Evolutionary conservation across 2,888 invertebrate species (phyloP), one percentile per base, ranked within the genome.

Genomic region (Scotopteryx bipunctaria): DNA sequence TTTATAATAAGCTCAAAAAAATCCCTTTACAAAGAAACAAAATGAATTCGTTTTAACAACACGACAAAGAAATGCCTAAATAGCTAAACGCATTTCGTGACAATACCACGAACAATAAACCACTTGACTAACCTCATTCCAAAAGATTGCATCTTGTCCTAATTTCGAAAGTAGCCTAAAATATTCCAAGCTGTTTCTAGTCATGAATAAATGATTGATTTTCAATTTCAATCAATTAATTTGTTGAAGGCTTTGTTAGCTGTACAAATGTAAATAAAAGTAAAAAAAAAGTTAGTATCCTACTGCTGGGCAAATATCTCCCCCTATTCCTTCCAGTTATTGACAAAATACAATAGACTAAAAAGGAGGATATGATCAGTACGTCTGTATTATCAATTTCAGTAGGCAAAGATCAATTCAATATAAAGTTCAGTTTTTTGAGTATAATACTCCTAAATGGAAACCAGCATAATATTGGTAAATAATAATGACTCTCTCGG

Each of bases 141-240:
- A 59, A 74, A 83, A 80, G 80, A 82, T 80, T 85, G 78, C 76
- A 78, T 78, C 76, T 80, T 81, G 86, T 73, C 76, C 84, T 77
- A 77, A 80, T 83, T 86, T 67, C 67, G 4, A 58, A 52, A 66
- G 63, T 60, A 60, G 71, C 61, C 71, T 73, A 61, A 74, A 76
- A 73, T 75, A 64, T 71, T 17, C 29, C 43, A 21, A 35, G 29
- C 14, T 31, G 5, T 71, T 25, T 41, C 46, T 29, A 38, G 37
- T 23, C 48, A 36, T 23, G 13, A 49, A 11, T 29, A 5, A 27
- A 27, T 35, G 19, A 48, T 43, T 38, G 31, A 25, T 43, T 46
- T 45, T 23, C 23, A 13, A 6, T 41, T 29, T 36, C 9, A 13
- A 27, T 5, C 3, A 19, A 6, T n/a, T n/a, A n/a, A 25, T 9